Conservation (phyloP, 2,797 vertebrate species). For the Hyperoplus lanceolatus region DNA sequence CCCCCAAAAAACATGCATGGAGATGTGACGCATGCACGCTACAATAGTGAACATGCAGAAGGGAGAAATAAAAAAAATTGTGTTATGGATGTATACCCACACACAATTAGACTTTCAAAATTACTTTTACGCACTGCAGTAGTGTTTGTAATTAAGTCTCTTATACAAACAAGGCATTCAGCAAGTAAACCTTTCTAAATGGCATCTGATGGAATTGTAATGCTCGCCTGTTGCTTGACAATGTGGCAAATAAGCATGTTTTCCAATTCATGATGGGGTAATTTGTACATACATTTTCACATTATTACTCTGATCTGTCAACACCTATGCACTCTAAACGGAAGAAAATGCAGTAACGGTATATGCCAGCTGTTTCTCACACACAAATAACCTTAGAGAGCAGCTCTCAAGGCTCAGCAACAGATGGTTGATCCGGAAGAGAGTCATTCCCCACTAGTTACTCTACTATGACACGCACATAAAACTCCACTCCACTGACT, state of each 20-base stretch:
- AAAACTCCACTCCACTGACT: slow-evolving; percentile 58
- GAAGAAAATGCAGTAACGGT: slow-evolving; percentile 80
- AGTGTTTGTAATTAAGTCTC: slow-evolving; percentile 36
- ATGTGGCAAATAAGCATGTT: slow-evolving; percentile 52
- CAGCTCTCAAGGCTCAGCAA: slow-evolving; percentile 78
- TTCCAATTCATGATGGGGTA: slow-evolving; percentile 73
- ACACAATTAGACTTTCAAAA: slow-evolving; percentile 17
- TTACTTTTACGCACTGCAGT: not conserved
- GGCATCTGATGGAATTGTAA: slow-evolving; percentile 43
- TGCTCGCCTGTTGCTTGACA: slow-evolving; percentile 52
- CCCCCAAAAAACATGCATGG: not conserved
- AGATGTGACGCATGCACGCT: not conserved
- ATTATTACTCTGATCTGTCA: slow-evolving; percentile 80
- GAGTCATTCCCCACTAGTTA: slow-evolving; percentile 72
- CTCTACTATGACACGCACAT: slow-evolving; percentile 63
- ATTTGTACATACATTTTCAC: slow-evolving; percentile 80
- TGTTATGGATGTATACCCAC: not conserved
- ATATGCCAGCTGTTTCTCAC: slow-evolving; percentile 83
- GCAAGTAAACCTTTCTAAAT: slow-evolving; percentile 35
- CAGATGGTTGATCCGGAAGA: slow-evolving; percentile 82
- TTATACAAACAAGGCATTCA: slow-evolving; percentile 18
- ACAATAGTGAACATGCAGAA: not conserved
- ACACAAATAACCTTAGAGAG: slow-evolving; percentile 83
- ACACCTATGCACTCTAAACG: slow-evolving; percentile 82
- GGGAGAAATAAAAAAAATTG: no score